Evolutionary conservation across 2,888 invertebrate species (phyloP).

Genomic region (Andrena praecox): DNA sequence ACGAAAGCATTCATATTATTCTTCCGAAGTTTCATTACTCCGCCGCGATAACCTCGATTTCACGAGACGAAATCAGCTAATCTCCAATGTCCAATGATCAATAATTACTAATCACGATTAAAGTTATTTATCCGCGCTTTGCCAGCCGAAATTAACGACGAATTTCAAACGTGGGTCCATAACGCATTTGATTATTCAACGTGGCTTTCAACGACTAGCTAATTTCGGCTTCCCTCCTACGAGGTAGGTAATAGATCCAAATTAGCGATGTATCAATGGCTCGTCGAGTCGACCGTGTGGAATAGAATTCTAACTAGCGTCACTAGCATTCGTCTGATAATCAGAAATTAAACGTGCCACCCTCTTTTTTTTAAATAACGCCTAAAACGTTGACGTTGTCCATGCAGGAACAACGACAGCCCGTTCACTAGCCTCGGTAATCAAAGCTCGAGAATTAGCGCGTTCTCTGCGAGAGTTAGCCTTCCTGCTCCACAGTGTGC

Average conservation of each 20-base stretch:
- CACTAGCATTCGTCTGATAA: slow-evolving; percentile 6
- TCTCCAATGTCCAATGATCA: not conserved
- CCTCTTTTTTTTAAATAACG: slow-evolving; percentile 1
- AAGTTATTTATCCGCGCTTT: slow-evolving; percentile 46
- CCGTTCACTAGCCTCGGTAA: not conserved
- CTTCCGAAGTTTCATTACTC: no score
- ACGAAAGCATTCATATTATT: no score
- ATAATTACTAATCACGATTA: slow-evolving; percentile 33
- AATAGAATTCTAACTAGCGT: slow-evolving; percentile 29
- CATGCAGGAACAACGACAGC: not conserved
- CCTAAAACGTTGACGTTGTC: slow-evolving; percentile 7
- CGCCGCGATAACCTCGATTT: no score
- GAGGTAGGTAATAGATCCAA: slow-evolving; percentile 56
- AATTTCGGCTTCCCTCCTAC: slow-evolving; percentile 49
- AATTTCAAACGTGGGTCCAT: slow-evolving; percentile 28
- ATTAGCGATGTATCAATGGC: slow-evolving; percentile 50
- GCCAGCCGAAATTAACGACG: slow-evolving; percentile 35
- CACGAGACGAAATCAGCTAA: not conserved
- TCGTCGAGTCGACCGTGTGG: slow-evolving; percentile 19
- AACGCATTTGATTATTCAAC: slow-evolving; percentile 51
- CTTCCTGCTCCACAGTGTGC: no score
- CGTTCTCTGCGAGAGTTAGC: no score
- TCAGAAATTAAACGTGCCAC: slow-evolving; percentile 3
- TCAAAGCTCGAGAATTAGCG: no score
- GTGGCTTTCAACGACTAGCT: slow-evolving; percentile 50